Conservation (phyloP, 2,888 invertebrate species). For the Oscheius sp. region DNA sequence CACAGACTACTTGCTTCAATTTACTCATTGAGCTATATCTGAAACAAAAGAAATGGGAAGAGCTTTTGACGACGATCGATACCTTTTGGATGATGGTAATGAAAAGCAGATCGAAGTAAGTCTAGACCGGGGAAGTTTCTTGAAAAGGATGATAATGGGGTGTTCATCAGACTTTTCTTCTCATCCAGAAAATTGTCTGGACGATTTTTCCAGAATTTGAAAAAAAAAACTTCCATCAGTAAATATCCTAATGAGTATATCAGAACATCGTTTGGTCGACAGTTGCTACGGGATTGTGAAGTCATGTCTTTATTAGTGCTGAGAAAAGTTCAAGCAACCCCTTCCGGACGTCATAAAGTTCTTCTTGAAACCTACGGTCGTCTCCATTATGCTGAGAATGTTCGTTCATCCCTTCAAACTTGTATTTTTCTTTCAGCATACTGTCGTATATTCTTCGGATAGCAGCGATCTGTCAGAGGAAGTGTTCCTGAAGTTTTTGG, state of each 20-base stretch:
- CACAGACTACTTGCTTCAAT: not conserved
- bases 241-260: not conserved
- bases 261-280: conserved; percentile 25
- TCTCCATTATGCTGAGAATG: no score
- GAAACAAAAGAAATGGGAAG: conserved; percentile 2
- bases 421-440: not conserved
- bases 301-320: conserved; percentile 18
- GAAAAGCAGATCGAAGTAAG: conserved; percentile 31
- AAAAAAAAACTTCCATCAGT: not conserved
- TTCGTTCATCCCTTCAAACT: not conserved
- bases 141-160: no score
- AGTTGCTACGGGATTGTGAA: conserved; percentile 31
- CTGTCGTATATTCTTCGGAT: not conserved
- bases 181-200: no score
- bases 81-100: conserved; percentile 33
- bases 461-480: not conserved
- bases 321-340: conserved; percentile 9
- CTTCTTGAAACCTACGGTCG: conserved; percentile 21
- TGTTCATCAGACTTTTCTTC: no score
- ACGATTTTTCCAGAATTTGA: no score
- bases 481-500: not conserved
- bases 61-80: conserved; percentile 21
- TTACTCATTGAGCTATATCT: conserved; percentile 1
- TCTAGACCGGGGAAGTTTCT: not conserved
- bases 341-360: conserved; percentile 28